Base-by-base conservation (phyloP, 2,113 vertebrate species). In the Condylura cristata region DNA sequence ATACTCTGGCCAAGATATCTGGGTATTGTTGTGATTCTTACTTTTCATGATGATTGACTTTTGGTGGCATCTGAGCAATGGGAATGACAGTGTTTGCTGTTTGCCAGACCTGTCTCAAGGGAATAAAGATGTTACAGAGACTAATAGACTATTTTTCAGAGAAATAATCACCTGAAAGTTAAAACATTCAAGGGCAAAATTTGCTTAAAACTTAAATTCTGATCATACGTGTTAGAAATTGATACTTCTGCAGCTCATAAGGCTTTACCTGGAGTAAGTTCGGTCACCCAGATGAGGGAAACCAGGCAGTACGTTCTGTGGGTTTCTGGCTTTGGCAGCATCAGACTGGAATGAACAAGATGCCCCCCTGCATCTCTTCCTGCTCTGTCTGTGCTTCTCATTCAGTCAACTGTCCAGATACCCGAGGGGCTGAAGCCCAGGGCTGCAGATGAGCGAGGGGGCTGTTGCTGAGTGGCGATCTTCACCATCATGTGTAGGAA, bases 1-100 rank as follows among this genome's bases (percentile, higher is more conserved):
- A 70, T 76, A 98, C 97, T 2, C 97, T 99, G 92, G 99, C 98
- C 93, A 99, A 99, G 97, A 99, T 99, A 97, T 99, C 99, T 98
- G 99, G 99, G 99, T 99, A 98, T 39, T 95, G 48, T 46, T 66
- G 75, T 84, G 3, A 13, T 39, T 14, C 70, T 94, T 72, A 2
- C 0, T 95, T 95, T 97, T 93, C 28, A 37, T 39, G 26, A 48
- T 14, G 74, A 22, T 26, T 76, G 39, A 76, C 14, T 65, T 71
- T 89, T 46, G 32, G 9, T 56, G 75, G 12, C 10, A 71, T 26
- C 17, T 24, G 61, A 61, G 48, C 14, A 95, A 56, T 76, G 24
- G 75, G 14, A 68, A 53, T 37, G 7, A 9, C 63, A 70, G 22
- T 41, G 34, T 11, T 70, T 70, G 68, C 68, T 22, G 63, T 3